phyloP scores from a whole-genome alignment of 2,888 invertebrate species.

The Morpho helenor region DNA sequence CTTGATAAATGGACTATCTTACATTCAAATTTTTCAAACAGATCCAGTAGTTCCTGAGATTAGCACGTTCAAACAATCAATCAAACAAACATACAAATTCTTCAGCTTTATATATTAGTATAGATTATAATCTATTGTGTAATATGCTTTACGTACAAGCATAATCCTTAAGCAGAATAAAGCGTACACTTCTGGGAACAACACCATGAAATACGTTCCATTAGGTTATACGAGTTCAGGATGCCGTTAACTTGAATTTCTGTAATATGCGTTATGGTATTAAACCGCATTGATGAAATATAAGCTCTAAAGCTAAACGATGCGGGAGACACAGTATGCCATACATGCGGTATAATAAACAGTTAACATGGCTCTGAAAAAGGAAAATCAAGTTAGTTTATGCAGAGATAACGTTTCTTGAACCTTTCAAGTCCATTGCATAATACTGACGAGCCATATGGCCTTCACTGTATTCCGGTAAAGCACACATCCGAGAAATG shows the following conservation, averaged over 20 bases:
- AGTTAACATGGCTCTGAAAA: slow-evolving; percentile 23
- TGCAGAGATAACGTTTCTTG: slow-evolving; percentile 24
- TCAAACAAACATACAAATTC: no score
- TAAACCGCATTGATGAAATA: slow-evolving; percentile 20
- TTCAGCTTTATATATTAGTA: no score
- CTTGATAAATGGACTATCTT: no score
- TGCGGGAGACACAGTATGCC: slow-evolving; percentile 11
- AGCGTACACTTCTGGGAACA: background rate
- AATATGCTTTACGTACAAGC: no score
- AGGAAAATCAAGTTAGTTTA: slow-evolving; percentile 21
- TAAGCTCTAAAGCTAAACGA: slow-evolving; percentile 18
- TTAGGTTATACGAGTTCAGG: slow-evolving; percentile 6
- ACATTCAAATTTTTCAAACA: no score
- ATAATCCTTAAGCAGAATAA: no score
- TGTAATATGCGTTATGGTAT: slow-evolving; percentile 16
- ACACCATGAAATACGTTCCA: slow-evolving; percentile 1
- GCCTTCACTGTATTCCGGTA: slow-evolving; percentile 22
- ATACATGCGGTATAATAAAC: slow-evolving; percentile 25
- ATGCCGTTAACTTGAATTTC: slow-evolving; percentile 18
- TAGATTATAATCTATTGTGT: no score
- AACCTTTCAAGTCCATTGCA: slow-evolving; percentile 25
- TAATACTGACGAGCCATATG: slow-evolving; percentile 23
- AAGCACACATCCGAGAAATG: slow-evolving; percentile 15
- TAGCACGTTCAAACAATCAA: no score
- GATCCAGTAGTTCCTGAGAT: no score